Evolutionary conservation across 1,140 invertebrate species (phyloP).

Genomic region (Physella acuta): DNA sequence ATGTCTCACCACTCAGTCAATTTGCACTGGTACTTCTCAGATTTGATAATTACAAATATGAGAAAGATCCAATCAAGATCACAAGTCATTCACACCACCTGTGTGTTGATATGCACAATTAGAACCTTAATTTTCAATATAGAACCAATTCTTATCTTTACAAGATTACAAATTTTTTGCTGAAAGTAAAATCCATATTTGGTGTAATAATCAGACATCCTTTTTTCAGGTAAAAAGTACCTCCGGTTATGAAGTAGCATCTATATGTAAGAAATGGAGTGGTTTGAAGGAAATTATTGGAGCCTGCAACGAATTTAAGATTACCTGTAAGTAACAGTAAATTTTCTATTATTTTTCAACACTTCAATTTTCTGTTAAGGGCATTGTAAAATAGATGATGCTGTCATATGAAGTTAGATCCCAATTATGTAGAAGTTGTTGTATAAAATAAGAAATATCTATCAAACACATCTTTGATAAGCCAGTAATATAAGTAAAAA

Average conservation of each 20-base stretch:
- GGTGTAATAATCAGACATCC: too few species aligned
- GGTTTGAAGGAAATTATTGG: constrained; percentile 23
- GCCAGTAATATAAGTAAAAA: background rate
- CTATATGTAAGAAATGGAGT: constrained; percentile 11
- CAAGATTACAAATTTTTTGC: too few species aligned
- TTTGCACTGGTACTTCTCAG: too few species aligned
- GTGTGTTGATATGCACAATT: too few species aligned
- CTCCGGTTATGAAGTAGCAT: constrained; percentile 9
- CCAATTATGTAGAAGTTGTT: background rate
- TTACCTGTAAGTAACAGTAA: constrained; percentile 22
- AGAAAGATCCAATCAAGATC: too few species aligned
- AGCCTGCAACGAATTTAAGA: constrained; percentile 12
- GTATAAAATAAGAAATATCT: background rate
- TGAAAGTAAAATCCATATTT: too few species aligned
- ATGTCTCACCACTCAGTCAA: too few species aligned
- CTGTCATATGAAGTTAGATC: background rate
- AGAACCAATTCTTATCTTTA: too few species aligned
- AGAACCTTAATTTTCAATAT: too few species aligned
- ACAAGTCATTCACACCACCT: too few species aligned
- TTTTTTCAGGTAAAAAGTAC: constrained; percentile 10
- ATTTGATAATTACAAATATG: too few species aligned
- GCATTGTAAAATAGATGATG: background rate
- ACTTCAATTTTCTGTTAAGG: background rate
- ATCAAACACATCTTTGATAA: background rate
- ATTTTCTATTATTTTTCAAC: background rate